Percentiles rank a stretch among this genome's conserved stretches.
Evolutionary conservation across 2,797 vertebrate species (phyloP).

Genomic region (Myotis vivesi): DNA sequence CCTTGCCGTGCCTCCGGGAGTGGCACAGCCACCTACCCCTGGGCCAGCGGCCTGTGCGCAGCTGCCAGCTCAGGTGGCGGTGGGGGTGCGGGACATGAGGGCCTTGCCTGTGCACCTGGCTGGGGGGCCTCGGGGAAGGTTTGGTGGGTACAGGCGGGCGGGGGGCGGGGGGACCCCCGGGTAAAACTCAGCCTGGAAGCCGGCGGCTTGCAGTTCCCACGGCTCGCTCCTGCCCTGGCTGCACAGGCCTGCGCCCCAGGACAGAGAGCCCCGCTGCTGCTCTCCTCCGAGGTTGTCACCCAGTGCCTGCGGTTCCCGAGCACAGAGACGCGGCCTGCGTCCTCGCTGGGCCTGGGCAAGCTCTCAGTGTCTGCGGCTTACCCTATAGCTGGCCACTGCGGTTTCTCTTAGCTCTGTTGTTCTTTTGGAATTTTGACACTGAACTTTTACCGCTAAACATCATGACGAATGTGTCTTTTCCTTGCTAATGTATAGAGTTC

Average conservation of each 20-base stretch:
- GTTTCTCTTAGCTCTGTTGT: not conserved
- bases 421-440: not conserved
- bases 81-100: not conserved
- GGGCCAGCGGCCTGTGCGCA: not conserved
- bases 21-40: not conserved
- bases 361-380: not conserved
- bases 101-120: not conserved
- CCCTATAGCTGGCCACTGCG: not conserved
- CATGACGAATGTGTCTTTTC: constrained; percentile 18
- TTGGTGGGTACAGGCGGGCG: constrained; percentile 65
- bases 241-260: not conserved
- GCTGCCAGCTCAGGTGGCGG: not conserved
- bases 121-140: not conserved
- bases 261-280: too few relatives aligned
- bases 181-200: not conserved
- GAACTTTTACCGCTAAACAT: not conserved
- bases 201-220: not conserved
- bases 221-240: not conserved
- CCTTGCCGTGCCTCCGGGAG: not conserved
- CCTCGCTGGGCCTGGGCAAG: not conserved
- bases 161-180: accelerated
- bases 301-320: not conserved
- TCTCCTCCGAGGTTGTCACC: too few relatives aligned
- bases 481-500: not conserved
- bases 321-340: not conserved